Evolutionary conservation across 2,113 vertebrate species (phyloP).

Genomic region (Semicossyphus pulcher): DNA sequence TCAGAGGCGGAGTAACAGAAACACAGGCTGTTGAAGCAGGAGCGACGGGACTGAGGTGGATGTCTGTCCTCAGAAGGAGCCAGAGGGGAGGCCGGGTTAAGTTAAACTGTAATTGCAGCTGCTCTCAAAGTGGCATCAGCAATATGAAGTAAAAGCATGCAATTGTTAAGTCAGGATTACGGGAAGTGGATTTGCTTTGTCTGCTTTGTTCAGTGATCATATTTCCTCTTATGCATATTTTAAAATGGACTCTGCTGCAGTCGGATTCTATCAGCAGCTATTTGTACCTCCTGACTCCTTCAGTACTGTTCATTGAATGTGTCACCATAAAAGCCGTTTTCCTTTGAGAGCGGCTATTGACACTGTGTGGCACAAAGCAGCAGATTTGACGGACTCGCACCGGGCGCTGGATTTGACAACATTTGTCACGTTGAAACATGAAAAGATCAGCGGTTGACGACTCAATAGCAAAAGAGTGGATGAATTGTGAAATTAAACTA

Average conservation of each 20-base stretch:
- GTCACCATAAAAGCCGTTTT: slow-evolving; percentile 20
- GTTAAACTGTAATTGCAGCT: background rate
- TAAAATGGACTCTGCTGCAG: background rate
- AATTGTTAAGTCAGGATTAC: slow-evolving; percentile 11
- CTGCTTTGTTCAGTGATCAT: background rate
- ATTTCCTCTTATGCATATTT: background rate
- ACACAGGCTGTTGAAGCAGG: slow-evolving; percentile 48
- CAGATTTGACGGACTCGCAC: slow-evolving; percentile 25
- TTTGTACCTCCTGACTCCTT: slow-evolving; percentile 8
- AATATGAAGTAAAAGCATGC: slow-evolving; percentile 20
- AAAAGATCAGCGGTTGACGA: slow-evolving; percentile 47
- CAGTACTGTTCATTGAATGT: slow-evolving; percentile 19
- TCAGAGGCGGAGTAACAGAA: slow-evolving; percentile 83
- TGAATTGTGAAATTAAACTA: slow-evolving; percentile 76
- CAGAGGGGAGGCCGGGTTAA: slow-evolving; percentile 63
- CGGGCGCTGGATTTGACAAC: slow-evolving; percentile 35
- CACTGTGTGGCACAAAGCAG: slow-evolving; percentile 8
- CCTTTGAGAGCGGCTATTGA: slow-evolving; percentile 11
- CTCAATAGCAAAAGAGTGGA: slow-evolving; percentile 53
- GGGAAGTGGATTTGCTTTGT: background rate
- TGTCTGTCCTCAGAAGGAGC: slow-evolving; percentile 66
- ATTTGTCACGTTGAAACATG: slow-evolving; percentile 48
- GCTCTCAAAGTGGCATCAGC: slow-evolving; percentile 12
- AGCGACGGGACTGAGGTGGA: slow-evolving; percentile 17
- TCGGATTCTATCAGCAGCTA: background rate